These are phyloP conservation scores for Metellina segmentata DNA, from an alignment of 2,888 invertebrate species.

Conservation along the genomic window DNA sequence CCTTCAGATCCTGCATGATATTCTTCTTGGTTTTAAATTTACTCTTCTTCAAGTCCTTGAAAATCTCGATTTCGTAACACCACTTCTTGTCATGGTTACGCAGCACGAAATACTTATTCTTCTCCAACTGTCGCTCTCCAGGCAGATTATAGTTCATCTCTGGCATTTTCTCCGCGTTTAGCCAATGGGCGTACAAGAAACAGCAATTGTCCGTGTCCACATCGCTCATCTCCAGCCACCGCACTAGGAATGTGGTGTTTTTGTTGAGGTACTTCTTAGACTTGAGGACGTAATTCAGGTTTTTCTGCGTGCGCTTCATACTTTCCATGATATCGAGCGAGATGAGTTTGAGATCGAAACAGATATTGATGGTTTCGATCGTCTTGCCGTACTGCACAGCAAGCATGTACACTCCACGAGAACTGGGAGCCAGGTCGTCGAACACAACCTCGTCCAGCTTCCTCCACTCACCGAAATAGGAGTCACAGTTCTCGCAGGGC, in stretches of 20 bases:
- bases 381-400: conserved; percentile 34
- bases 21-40: conserved; percentile 39
- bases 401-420: conserved; percentile 25
- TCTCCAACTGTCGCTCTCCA: conserved; percentile 30
- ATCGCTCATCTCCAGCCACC: conserved; percentile 50
- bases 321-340: background rate
- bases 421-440: conserved; percentile 21
- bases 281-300: background rate
- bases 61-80: conserved; percentile 43
- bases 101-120: conserved; percentile 45
- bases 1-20: conserved; percentile 29
- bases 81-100: conserved; percentile 50
- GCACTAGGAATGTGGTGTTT: conserved; percentile 8
- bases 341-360: background rate
- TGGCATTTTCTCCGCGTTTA: conserved; percentile 32
- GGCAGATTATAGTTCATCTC: conserved; percentile 7
- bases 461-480: conserved; percentile 39
- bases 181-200: conserved; percentile 66
- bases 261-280: conserved; percentile 17
- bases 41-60: conserved; percentile 5
- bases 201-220: conserved; percentile 33
- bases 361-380: conserved; percentile 39
- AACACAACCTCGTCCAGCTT: conserved; percentile 9
- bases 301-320: background rate
- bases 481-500: conserved; percentile 56